These are phyloP conservation scores for Andrena marginata DNA, from an alignment of 2,888 invertebrate genomes.

Conservation along the genomic window DNA sequence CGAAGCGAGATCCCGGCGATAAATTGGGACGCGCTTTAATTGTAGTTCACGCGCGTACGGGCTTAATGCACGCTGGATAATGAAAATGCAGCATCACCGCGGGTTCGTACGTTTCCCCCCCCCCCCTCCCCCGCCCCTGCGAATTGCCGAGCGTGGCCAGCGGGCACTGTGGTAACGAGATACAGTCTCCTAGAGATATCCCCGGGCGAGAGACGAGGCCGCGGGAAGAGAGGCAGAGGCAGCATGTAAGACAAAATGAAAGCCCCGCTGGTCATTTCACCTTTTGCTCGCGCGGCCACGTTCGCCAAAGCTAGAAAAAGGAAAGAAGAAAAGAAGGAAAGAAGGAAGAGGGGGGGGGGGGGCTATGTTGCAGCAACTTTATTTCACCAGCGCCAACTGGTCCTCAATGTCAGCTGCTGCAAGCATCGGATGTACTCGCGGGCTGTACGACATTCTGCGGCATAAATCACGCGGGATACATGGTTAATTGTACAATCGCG, in stretches of 20 bases:
- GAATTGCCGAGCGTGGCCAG: not conserved
- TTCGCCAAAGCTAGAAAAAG: not conserved
- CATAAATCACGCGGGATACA: slow-evolving; percentile 65
- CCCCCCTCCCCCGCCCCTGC: not conserved
- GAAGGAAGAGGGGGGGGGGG: no score
- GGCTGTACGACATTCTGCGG: slow-evolving; percentile 30
- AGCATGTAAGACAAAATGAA: slow-evolving; percentile 15
- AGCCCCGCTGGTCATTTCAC: slow-evolving; percentile 1
- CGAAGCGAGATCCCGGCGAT: slow-evolving; percentile 14
- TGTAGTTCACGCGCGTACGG: not conserved
- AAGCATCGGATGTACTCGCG: slow-evolving; percentile 25
- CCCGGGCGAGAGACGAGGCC: not conserved
- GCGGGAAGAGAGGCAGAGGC: not conserved
- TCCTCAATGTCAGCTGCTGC: slow-evolving; percentile 55
- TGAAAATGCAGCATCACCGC: slow-evolving; percentile 18
- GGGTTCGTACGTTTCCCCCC: no score
- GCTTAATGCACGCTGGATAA: slow-evolving; percentile 3
- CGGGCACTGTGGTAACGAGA: slow-evolving; percentile 11
- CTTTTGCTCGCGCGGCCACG: not conserved
- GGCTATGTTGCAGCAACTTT: slow-evolving; percentile 22
- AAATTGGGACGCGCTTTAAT: slow-evolving; percentile 42
- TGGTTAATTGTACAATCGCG: slow-evolving; percentile 71
- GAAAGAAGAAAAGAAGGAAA: not conserved
- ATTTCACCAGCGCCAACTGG: slow-evolving; percentile 50
- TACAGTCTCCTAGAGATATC: slow-evolving; percentile 1